Conservation (phyloP, 2,888 invertebrate species). For the Acanthosepion esculentum region DNA sequence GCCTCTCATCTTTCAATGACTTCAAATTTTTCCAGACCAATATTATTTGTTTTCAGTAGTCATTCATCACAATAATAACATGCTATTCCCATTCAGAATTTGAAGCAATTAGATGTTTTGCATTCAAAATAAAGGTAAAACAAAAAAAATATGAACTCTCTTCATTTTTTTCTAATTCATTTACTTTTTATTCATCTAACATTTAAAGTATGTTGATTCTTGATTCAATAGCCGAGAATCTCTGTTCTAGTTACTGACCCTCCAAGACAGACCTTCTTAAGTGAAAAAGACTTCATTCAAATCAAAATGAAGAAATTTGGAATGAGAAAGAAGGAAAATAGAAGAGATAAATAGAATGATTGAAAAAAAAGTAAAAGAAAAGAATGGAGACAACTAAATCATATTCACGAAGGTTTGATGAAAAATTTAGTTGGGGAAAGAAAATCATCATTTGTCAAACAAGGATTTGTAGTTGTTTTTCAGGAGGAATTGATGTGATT, state of each 20-base stretch:
- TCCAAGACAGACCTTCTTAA: not conserved
- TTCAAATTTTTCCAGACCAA: not conserved
- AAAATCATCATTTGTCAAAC: conserved; percentile 1
- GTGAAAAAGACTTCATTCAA: not conserved
- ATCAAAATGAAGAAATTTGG: not conserved
- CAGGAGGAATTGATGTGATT: not conserved
- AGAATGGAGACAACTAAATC: not conserved
- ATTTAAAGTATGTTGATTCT: not conserved
- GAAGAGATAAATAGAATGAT: not conserved
- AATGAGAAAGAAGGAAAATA: not conserved
- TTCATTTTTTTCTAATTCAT: not conserved
- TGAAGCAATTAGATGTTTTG: no score
- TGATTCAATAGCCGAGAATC: not conserved
- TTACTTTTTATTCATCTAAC: not conserved
- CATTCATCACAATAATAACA: not conserved
- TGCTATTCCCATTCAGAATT: not conserved
- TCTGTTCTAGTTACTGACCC: not conserved
- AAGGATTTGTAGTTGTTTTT: not conserved
- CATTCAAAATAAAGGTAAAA: no score
- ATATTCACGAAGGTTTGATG: not conserved
- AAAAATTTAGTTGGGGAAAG: not conserved
- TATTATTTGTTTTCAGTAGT: not conserved
- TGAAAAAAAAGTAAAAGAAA: not conserved
- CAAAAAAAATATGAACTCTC: not conserved
- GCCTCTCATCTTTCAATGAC: not conserved